These are phyloP conservation scores for Mus caroli DNA, from an alignment of 2,797 vertebrate species.

Conservation along the genomic window DNA sequence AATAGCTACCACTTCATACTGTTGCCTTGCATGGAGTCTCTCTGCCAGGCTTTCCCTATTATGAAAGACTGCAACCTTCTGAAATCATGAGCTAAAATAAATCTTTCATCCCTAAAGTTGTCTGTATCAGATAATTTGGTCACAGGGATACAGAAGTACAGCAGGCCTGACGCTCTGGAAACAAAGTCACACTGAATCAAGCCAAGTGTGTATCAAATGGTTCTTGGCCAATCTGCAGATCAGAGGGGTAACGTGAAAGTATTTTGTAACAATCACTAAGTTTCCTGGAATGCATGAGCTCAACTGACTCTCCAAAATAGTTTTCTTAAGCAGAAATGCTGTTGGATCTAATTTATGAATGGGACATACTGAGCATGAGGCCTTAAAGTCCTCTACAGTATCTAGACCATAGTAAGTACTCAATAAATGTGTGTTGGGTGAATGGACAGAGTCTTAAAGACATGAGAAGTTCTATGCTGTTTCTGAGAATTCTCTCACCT, in stretches of 20 bases:
- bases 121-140: neutral
- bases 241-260: neutral
- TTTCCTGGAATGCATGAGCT: neutral
- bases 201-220: neutral
- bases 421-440: neutral
- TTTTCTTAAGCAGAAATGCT: neutral
- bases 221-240: neutral
- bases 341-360: neutral
- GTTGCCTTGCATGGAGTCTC: neutral
- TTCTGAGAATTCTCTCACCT: neutral
- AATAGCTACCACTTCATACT: neutral
- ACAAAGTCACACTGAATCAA: neutral
- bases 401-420: neutral
- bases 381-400: neutral
- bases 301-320: neutral
- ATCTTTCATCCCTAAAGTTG: neutral
- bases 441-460: neutral
- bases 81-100: neutral
- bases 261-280: neutral
- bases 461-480: neutral
- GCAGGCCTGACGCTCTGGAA: neutral
- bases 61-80: neutral
- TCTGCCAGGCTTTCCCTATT: neutral
- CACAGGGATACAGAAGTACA: neutral
- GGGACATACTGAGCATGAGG: neutral